Conservation (phyloP, 2,113 vertebrate genomes). For the Suricata suricatta region DNA sequence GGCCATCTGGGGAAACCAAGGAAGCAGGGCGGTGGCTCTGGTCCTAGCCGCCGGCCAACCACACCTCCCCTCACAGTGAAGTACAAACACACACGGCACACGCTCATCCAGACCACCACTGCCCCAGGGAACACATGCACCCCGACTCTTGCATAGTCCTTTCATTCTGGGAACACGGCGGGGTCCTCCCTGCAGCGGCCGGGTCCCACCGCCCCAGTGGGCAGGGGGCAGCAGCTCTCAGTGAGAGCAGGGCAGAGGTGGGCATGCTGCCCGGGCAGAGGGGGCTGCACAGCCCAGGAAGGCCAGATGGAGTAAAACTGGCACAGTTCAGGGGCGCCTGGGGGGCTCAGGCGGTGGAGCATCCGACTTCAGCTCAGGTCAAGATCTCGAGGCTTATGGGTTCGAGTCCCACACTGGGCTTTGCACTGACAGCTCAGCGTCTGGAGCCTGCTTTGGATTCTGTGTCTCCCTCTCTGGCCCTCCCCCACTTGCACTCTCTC, state of each 20-base stretch:
- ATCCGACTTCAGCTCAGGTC: too few species aligned
- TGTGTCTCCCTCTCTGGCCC: too few species aligned
- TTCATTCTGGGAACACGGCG: background rate
- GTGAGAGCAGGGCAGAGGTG: background rate
- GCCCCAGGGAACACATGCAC: background rate
- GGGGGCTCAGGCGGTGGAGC: too few species aligned
- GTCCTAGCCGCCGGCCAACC: background rate
- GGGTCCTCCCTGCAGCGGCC: background rate
- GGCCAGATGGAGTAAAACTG: too few species aligned
- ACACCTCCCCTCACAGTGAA: background rate
- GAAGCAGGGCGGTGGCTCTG: too few species aligned
- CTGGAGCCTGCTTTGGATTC: too few species aligned
- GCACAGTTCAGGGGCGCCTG: fast-evolving
- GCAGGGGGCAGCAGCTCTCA: background rate
- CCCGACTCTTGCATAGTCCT: background rate
- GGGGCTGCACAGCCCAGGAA: background rate
- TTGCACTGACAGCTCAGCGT: too few species aligned
- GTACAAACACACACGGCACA: background rate
- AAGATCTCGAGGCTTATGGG: too few species aligned
- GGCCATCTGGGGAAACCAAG: background rate
- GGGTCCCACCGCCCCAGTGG: background rate
- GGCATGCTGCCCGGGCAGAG: background rate
- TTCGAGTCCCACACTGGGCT: too few species aligned
- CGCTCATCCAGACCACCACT: background rate
- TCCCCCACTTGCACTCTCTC: too few species aligned